phyloP scores from a whole-genome alignment of 1,140 invertebrate species.

The Latrodectus geometricus region DNA sequence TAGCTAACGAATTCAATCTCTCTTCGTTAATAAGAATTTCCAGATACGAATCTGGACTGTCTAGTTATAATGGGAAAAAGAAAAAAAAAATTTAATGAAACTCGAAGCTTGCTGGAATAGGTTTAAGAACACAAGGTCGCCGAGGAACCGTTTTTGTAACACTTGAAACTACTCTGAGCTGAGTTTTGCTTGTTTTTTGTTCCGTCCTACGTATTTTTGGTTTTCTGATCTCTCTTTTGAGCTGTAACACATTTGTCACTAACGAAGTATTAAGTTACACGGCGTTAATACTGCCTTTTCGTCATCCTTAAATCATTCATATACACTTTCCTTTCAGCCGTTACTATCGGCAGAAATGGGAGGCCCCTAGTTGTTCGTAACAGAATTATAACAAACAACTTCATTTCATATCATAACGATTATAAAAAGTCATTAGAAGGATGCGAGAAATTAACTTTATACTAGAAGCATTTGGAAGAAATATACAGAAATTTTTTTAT shows the following conservation, averaged over 20 bases:
- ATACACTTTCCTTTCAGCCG: not conserved
- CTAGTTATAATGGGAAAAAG: constrained; percentile 38
- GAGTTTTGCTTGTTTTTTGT: not conserved
- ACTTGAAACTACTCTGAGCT: constrained; percentile 42
- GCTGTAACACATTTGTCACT: not conserved
- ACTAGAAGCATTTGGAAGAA: too few species aligned
- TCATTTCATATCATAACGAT: too few species aligned
- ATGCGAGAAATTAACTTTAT: too few species aligned
- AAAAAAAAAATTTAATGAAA: constrained; percentile 51
- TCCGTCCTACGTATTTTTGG: not conserved
- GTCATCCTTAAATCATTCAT: constrained; percentile 18
- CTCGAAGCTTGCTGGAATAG: constrained; percentile 37
- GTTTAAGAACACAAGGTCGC: constrained; percentile 39
- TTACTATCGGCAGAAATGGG: too few species aligned
- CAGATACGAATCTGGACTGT: constrained; percentile 47
- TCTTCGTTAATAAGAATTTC: constrained; percentile 30
- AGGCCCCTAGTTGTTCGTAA: too few species aligned
- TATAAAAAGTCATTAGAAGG: too few species aligned
- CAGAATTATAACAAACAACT: too few species aligned
- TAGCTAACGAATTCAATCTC: not conserved
- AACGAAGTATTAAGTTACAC: not conserved
- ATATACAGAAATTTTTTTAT: too few species aligned
- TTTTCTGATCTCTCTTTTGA: not conserved
- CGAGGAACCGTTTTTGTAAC: constrained; percentile 9
- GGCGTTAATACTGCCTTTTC: constrained; percentile 49